These are phyloP conservation scores for Osmerus eperlanus DNA, from an alignment of 2,113 vertebrate species.

Conservation along the genomic window DNA sequence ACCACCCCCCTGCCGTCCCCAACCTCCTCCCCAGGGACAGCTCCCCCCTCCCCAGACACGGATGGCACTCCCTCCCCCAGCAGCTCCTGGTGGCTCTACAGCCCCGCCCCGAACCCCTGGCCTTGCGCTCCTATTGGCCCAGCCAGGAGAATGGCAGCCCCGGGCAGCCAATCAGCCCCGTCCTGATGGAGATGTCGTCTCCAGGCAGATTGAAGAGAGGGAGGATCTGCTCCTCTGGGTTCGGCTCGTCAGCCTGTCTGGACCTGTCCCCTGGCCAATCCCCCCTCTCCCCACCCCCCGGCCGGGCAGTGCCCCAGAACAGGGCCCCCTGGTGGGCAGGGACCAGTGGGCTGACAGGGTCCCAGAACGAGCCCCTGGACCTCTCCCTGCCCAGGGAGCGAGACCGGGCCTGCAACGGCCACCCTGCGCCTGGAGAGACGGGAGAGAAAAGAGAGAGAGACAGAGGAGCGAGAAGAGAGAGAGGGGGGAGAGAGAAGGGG, in stretches of 20 bases:
- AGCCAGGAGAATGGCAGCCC: slow-evolving; percentile 57
- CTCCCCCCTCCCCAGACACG: slow-evolving; percentile 56
- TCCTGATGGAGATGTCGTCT: slow-evolving; percentile 47
- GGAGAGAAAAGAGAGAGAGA: background rate
- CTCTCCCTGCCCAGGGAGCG: slow-evolving; percentile 72
- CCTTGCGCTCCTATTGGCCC: slow-evolving; percentile 50
- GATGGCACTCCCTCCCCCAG: slow-evolving; percentile 64
- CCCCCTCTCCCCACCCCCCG: slow-evolving; percentile 43
- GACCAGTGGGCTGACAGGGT: slow-evolving; percentile 34
- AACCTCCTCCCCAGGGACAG: slow-evolving; percentile 44
- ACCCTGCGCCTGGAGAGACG: slow-evolving; percentile 35
- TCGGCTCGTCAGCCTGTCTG: slow-evolving; percentile 54
- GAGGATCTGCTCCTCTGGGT: slow-evolving; percentile 51
- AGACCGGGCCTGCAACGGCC: slow-evolving; percentile 25
- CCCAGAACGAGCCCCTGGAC: slow-evolving; percentile 75
- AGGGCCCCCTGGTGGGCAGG: slow-evolving; percentile 41
- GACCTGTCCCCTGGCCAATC: slow-evolving; percentile 57
- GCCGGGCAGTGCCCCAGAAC: slow-evolving; percentile 16
- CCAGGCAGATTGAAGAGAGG: slow-evolving; percentile 47
- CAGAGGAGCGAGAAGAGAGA: background rate
- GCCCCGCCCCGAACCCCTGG: slow-evolving; percentile 31
- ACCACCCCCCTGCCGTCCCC: slow-evolving; percentile 12
- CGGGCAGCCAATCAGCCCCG: slow-evolving; percentile 36
- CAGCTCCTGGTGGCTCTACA: slow-evolving; percentile 61
- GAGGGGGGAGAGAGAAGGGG: background rate